Evolutionary conservation across 2,888 invertebrate species (phyloP), one percentile per base, ranked within the genome.

Genomic region (Herminia tarsipennalis): DNA sequence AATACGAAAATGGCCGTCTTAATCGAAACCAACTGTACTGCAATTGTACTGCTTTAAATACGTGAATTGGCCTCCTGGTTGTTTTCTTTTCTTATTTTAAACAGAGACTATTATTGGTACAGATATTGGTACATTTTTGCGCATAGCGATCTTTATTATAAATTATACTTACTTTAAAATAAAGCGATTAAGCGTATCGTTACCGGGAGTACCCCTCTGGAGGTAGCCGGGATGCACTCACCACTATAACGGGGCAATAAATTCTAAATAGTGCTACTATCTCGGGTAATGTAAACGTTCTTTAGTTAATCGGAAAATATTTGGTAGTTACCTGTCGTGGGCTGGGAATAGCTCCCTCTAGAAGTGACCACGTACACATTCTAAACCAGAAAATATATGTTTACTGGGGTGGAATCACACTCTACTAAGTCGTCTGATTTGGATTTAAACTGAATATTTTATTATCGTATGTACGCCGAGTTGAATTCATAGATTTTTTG

Each of bases 241-340:
- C 81, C 78, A 80, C 78, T 76, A 73, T 83, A 83, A 81, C 79
- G 73, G 74, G 60, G 78, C 75, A 76, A 85, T 86, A 87, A 88
- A 87, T 88, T 81, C 73, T 71, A 79, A 84, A 86, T 78, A 80
- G 73, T 76, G 79, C 80, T 73, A 76, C 81, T 82, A 81, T 81
- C 80, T 78, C 70, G 73, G 78, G 74, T 77, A 81, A 85, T 78
- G 77, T 81, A 81, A 83, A 78, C 78, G 77, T 81, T 80, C 72
- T 77, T 79, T 81, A 78, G 75, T 76, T 85, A 83, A 87, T 83
- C 78, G 73, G 69, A 79, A 82, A 83, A 81, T 83, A 85, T 84
- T 80, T 74, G 66, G 75, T 64, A 67, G 54, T 56, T 62, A 62
- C 63, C 63, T 62, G 59, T 62, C 63, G 51, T 30, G 41, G 39